These are phyloP conservation scores for Malurus leucopterus DNA, from an alignment of 2,797 vertebrate genomes.

Conservation along the genomic window DNA sequence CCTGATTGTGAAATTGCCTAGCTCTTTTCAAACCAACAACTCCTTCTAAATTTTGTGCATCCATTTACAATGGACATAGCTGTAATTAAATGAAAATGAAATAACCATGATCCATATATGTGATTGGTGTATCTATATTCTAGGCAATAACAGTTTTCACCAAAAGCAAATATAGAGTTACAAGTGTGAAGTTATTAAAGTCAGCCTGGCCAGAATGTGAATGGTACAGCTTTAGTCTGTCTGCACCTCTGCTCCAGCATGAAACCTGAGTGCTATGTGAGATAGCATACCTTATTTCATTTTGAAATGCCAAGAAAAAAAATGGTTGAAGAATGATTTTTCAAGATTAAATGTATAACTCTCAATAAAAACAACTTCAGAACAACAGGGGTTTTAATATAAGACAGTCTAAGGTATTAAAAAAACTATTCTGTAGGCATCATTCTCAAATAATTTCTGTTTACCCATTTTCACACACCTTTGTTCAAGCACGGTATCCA, in stretches of 20 bases:
- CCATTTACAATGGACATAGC: neutral
- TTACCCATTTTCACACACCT: neutral
- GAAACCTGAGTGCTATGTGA: neutral
- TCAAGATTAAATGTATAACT: neutral
- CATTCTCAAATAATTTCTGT: neutral
- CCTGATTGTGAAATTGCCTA: neutral
- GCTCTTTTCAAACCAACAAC: neutral
- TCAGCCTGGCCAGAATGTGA: neutral
- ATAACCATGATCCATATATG: neutral
- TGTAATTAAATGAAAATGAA: neutral
- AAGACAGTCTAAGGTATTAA: neutral
- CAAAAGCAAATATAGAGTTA: neutral
- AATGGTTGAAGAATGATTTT: neutral
- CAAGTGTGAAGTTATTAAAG: neutral
- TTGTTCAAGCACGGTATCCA: neutral
- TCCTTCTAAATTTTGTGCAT: neutral
- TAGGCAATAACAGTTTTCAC: neutral
- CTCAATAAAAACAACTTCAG: neutral
- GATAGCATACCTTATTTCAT: neutral
- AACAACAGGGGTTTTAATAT: neutral
- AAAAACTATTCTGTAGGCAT: neutral
- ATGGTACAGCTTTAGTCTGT: neutral
- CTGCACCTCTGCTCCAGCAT: neutral
- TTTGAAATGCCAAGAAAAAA: neutral
- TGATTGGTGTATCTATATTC: neutral